These are phyloP conservation scores for Phoronis australis DNA, from an alignment of 2,888 invertebrate genomes.

Conservation along the genomic window DNA sequence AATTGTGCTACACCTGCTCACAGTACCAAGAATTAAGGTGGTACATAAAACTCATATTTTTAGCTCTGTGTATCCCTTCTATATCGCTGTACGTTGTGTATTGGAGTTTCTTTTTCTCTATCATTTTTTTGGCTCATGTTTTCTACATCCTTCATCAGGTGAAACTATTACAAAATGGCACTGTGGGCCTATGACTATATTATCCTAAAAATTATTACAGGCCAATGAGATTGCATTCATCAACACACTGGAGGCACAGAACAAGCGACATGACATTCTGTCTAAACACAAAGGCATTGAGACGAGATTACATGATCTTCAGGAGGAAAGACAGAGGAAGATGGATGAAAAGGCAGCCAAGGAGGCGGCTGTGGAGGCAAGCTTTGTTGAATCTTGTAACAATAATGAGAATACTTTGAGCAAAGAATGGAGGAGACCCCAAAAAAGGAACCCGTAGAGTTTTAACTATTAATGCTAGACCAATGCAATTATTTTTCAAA, in stretches of 20 bases:
- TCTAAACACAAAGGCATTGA: conserved; percentile 60
- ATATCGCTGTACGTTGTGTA: too few species aligned
- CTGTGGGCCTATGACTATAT: too few species aligned
- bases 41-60: too few species aligned
- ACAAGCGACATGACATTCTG: conserved; percentile 84
- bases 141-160: background rate
- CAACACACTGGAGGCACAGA: conserved; percentile 90
- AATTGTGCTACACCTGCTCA: too few species aligned
- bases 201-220: conserved; percentile 44
- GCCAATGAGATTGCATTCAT: conserved; percentile 96
- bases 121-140: background rate
- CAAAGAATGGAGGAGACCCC: too few species aligned
- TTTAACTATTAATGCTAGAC: too few species aligned
- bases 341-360: conserved; percentile 91
- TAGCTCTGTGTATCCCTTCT: too few species aligned
- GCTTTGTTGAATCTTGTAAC: conserved; percentile 2
- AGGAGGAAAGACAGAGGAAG: conserved; percentile 78
- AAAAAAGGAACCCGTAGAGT: too few species aligned
- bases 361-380: conserved; percentile 81
- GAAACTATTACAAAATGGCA: too few species aligned
- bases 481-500: too few species aligned
- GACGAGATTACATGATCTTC: conserved; percentile 60
- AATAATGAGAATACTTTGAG: too few species aligned
- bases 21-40: too few species aligned
- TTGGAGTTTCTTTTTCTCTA: background rate